A percentile compares a stretch with the other conserved stretches of the same genome.
Evolutionary conservation across 1,140 invertebrate genomes (phyloP).

Genomic region (Megathymus violae): DNA sequence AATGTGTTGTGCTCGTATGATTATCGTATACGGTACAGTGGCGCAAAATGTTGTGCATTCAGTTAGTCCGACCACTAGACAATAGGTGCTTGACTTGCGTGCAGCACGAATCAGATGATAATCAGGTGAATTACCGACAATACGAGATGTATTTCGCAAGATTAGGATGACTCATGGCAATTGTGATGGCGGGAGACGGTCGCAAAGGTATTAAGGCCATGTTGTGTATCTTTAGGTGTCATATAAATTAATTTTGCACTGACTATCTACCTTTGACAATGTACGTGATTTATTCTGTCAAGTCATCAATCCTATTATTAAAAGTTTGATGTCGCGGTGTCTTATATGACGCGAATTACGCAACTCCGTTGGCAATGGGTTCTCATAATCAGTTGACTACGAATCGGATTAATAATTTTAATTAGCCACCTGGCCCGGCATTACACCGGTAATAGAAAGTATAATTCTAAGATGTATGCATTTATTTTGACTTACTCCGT

Average conservation of each 20-base stretch:
- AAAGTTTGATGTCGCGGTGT: background rate
- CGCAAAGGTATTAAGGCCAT: slow-evolving; percentile 17
- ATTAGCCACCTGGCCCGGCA: too few relatives aligned
- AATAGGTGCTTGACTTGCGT: slow-evolving; percentile 14
- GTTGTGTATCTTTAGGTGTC: background rate
- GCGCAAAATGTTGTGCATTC: slow-evolving; percentile 20
- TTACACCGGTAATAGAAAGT: too few relatives aligned
- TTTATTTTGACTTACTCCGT: too few relatives aligned
- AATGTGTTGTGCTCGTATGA: too few relatives aligned
- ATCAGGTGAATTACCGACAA: slow-evolving; percentile 33
- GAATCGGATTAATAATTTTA: too few relatives aligned
- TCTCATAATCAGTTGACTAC: too few relatives aligned
- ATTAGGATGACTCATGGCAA: slow-evolving; percentile 27
- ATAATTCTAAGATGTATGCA: too few relatives aligned
- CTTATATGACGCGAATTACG: too few relatives aligned
- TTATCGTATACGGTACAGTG: too few relatives aligned
- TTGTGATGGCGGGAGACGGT: slow-evolving; percentile 24
- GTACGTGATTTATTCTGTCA: background rate
- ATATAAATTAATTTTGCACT: slow-evolving; percentile 8
- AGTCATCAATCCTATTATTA: background rate
- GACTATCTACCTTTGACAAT: background rate
- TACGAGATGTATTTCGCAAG: slow-evolving; percentile 28
- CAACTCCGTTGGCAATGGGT: too few relatives aligned
- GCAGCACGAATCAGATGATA: slow-evolving; percentile 32
- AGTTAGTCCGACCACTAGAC: slow-evolving; percentile 14